Conservation (phyloP, 2,888 invertebrate genomes). For the Pristionchus fissidentatus region DNA sequence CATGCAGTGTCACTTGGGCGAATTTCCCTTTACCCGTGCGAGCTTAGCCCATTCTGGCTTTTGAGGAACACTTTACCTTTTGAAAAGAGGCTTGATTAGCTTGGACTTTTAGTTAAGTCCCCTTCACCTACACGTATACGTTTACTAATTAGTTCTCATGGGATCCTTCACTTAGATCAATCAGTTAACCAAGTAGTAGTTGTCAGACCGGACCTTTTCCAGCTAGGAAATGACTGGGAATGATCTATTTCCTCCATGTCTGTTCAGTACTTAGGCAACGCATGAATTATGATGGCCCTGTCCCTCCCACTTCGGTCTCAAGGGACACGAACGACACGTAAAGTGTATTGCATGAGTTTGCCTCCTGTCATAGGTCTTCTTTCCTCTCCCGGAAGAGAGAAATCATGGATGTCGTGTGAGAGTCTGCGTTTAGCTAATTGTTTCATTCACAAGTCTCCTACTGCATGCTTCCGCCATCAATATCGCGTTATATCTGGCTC, state of each 20-base stretch:
- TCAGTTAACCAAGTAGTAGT: no score
- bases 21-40: not conserved
- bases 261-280: conserved; percentile 2
- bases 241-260: conserved; percentile 23
- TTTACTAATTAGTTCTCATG: no score
- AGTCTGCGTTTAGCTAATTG: no score
- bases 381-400: no score
- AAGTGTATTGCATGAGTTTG: no score
- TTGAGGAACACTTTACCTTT: not conserved
- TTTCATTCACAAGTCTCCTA: not conserved
- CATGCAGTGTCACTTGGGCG: no score
- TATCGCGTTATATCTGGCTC: not conserved
- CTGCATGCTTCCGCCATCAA: not conserved
- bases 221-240: not conserved
- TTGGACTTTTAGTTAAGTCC: no score
- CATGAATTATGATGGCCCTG: conserved; percentile 29
- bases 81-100: no score
- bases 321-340: conserved; percentile 9
- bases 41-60: not conserved
- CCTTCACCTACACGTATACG: no score
- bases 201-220: not conserved
- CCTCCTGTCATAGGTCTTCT: no score
- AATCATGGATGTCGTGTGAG: no score
- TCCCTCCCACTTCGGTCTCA: not conserved
- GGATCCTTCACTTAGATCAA: no score